Conservation (phyloP, 2,888 invertebrate species). For the Cosmia pyralina region DNA sequence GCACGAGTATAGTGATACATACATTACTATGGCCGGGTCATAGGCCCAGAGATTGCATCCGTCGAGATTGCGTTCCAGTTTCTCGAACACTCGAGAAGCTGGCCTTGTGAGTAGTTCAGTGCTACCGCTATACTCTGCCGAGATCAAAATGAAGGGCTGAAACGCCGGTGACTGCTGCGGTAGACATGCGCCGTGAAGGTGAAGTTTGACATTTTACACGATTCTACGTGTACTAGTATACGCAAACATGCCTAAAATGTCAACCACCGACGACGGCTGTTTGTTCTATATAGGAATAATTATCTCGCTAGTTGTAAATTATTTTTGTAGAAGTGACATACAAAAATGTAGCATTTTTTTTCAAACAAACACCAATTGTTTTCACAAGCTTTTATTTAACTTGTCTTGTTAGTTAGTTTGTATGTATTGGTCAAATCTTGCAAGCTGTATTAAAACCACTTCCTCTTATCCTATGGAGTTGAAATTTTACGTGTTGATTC, state of each 20-base stretch:
- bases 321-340: constrained; percentile 48
- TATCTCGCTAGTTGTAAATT: constrained; percentile 57
- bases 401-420: too few relatives aligned
- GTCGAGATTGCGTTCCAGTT: neutral
- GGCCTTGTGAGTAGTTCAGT: too few relatives aligned
- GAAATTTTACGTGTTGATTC: too few relatives aligned
- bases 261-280: constrained; percentile 4
- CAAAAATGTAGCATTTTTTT: constrained; percentile 12
- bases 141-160: neutral
- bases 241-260: constrained; percentile 24
- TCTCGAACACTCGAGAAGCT: neutral
- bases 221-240: constrained; percentile 8
- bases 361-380: neutral
- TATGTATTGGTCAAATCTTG: too few relatives aligned
- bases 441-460: too few relatives aligned
- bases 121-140: neutral
- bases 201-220: constrained; percentile 32
- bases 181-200: constrained; percentile 2
- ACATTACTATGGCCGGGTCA: neutral
- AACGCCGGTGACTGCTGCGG: neutral
- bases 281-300: constrained; percentile 43
- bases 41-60: neutral
- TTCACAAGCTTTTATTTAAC: neutral
- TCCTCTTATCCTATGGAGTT: too few relatives aligned
- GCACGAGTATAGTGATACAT: neutral